Base-by-base conservation (phyloP, 2,888 invertebrate genomes). In the Eustalomyia histrio region DNA sequence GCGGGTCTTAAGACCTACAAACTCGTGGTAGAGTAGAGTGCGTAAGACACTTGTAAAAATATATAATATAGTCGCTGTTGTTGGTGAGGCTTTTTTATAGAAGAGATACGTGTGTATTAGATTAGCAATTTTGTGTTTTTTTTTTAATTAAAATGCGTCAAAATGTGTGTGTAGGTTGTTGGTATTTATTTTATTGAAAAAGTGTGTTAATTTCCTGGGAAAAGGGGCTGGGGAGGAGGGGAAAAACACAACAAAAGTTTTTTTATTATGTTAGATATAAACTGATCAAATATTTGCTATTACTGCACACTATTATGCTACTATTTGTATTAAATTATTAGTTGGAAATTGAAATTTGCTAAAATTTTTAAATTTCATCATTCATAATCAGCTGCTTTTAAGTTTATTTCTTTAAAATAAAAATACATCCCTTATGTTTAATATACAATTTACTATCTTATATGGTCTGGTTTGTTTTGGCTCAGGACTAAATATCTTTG, bases 81-180 rank as follows among this genome's bases (percentile, higher is more conserved):
- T 29, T 29, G 29, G 7, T 29, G n/a, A n/a, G 14, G 3, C n/a
- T 47, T 47, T 47, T 47, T 47, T 47, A 12, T 8, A 9, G 35
- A 5, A n/a, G 43, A 47, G 39, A 47, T n/a, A 47, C 43, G 43
- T 47, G 43, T 47, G n/a, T 47, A n/a, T 47, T 47, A 47, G 43
- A n/a, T 47, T n/a, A 47, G 43, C 43, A 14, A 6, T 29, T n/a
- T n/a, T n/a, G n/a, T 21, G 4, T 21, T 21, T 14, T 47, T 47
- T n/a, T 47, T 39, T 47, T 47, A 14, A n/a, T n/a, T 39, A 43
- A 65, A 65, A 65, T 58, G 52, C 39, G 50, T 74, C 57, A 18
- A 58, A 55, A 58, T 52, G 18, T 17, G 39, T 60, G 52, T 24
- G 50, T 52, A 58, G 39, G 52, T 12, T 67, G 43, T 10, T 10